phyloP scores from a whole-genome alignment of 2,113 vertebrate genomes.

The Symphodus melops region DNA sequence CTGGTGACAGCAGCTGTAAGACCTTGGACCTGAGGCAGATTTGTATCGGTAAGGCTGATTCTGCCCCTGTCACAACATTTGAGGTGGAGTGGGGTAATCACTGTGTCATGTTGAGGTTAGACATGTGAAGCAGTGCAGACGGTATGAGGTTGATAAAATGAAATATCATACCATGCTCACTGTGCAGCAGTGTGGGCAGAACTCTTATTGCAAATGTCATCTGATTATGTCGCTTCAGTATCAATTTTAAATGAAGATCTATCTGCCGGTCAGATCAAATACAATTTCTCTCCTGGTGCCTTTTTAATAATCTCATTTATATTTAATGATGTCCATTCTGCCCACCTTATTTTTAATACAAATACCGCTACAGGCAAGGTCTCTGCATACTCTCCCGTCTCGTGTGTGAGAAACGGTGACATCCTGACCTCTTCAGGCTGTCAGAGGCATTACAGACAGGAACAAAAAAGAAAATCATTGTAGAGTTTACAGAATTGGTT shows the following conservation, averaged over 20 bases:
- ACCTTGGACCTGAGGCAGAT: conserved; percentile 90
- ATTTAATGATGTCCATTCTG: conserved; percentile 22
- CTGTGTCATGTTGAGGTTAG: conserved; percentile 30
- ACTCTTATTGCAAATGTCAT: neutral
- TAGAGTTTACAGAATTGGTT: neutral
- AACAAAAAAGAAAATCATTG: neutral
- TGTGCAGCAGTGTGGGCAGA: neutral
- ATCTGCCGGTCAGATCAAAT: conserved; percentile 11
- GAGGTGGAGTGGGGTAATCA: neutral
- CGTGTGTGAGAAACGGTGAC: conserved; percentile 35
- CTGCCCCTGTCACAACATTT: conserved; percentile 23
- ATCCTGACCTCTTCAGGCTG: conserved; percentile 77
- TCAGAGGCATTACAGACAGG: conserved; percentile 12
- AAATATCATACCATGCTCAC: conserved; percentile 11
- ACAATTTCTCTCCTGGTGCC: neutral
- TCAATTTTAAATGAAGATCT: conserved; percentile 30
- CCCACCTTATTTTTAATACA: conserved; percentile 22
- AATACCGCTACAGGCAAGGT: conserved; percentile 37
- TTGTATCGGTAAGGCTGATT: conserved; percentile 91
- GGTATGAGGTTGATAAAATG: neutral
- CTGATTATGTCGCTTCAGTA: neutral
- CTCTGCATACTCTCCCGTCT: conserved; percentile 1
- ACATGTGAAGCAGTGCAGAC: neutral
- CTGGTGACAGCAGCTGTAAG: conserved; percentile 89
- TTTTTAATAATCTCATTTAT: conserved; percentile 49